A percentile compares a stretch with the other conserved stretches of the same genome.
These are phyloP conservation scores for Muscicapa adusta DNA, from an alignment of 2,113 vertebrate genomes.

Conservation along the genomic window DNA sequence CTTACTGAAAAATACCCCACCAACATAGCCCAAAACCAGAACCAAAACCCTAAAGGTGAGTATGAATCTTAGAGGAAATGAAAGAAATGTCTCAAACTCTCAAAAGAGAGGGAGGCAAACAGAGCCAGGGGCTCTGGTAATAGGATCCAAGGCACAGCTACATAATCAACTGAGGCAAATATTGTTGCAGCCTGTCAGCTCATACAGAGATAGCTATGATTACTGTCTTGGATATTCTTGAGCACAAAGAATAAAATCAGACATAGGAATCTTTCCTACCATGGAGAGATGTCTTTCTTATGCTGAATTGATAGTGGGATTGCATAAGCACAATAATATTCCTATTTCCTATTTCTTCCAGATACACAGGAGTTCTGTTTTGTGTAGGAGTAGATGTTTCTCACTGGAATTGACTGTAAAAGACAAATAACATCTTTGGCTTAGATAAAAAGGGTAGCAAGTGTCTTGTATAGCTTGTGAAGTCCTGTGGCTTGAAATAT, in stretches of 20 bases:
- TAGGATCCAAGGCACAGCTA: neutral
- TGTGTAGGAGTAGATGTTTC: neutral
- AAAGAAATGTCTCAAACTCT: neutral
- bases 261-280: neutral
- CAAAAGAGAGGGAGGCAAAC: neutral
- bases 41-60: neutral
- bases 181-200: neutral
- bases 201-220: neutral
- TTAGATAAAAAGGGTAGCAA: neutral
- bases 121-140: neutral
- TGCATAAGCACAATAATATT: neutral
- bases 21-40: neutral
- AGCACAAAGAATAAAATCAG: neutral
- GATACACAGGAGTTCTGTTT: neutral
- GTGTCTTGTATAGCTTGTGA: neutral
- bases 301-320: neutral
- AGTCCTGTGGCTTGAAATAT: neutral
- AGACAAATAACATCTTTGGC: neutral
- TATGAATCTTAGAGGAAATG: neutral
- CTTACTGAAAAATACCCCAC: neutral
- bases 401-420: neutral
- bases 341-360: neutral
- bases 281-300: neutral
- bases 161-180: neutral
- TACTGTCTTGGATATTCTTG: neutral